phyloP scores from a whole-genome alignment of 2,888 invertebrate genomes.

The Drosophila paucipuncta region DNA sequence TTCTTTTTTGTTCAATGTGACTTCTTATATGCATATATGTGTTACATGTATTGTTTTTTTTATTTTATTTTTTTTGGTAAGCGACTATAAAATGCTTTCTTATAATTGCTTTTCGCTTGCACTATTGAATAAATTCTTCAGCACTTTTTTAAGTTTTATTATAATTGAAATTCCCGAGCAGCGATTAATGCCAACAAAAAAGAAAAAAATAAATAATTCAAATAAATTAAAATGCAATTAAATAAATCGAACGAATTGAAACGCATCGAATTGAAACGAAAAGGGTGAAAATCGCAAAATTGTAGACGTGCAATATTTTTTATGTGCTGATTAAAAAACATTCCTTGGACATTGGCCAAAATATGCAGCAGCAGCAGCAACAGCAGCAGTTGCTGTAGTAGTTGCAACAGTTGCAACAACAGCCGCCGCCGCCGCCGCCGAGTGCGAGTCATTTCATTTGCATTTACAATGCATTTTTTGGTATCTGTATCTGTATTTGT shows the following conservation, averaged over 20 bases:
- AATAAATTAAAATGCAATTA: conserved; percentile 83
- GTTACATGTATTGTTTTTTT: conserved; percentile 26
- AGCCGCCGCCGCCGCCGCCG: conserved; percentile 20
- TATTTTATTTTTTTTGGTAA: conserved; percentile 43
- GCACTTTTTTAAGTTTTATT: conserved; percentile 77
- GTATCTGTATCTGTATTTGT: conserved; percentile 60
- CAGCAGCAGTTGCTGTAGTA: conserved; percentile 49
- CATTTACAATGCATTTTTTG: conserved; percentile 76
- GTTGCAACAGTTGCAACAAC: conserved; percentile 55
- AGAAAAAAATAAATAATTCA: conserved; percentile 83
- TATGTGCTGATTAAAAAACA: conserved; percentile 84
- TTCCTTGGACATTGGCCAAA: conserved; percentile 84
- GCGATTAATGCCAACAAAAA: conserved; percentile 82
- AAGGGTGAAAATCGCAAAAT: conserved; percentile 61
- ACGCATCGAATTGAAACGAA: conserved; percentile 36
- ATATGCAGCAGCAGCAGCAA: conserved; percentile 69
- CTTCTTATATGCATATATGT: conserved; percentile 6
- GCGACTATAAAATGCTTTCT: conserved; percentile 78
- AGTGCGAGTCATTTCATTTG: conserved; percentile 68
- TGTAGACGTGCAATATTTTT: conserved; percentile 82
- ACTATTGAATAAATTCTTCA: conserved; percentile 81
- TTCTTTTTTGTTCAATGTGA: background rate
- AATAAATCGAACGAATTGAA: conserved; percentile 76
- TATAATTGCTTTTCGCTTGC: conserved; percentile 79
- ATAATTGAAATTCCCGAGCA: conserved; percentile 83